These are phyloP conservation scores for Ophion slaviceki DNA, from an alignment of 2,888 invertebrate genomes.

Conservation along the genomic window DNA sequence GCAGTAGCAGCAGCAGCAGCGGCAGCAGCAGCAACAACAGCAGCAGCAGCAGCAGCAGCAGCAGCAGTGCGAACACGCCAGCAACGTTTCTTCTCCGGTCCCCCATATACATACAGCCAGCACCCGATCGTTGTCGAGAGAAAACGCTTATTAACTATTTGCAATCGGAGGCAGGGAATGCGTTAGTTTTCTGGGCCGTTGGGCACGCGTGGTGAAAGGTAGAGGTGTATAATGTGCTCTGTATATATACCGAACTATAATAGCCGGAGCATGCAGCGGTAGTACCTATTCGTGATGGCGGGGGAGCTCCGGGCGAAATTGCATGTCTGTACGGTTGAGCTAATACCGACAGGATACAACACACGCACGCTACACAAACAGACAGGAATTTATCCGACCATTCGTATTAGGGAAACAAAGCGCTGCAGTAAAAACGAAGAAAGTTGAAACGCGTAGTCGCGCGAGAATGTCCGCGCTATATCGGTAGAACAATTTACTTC, in stretches of 20 bases:
- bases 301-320: constrained; percentile 58
- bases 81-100: constrained; percentile 33
- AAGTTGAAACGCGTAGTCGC: not conserved
- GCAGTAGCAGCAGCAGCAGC: no score
- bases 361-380: constrained; percentile 8
- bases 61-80: constrained; percentile 2
- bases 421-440: not conserved
- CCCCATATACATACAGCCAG: constrained; percentile 8
- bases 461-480: not conserved
- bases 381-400: constrained; percentile 42
- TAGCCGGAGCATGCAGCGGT: constrained; percentile 31
- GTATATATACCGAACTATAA: constrained; percentile 47
- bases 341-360: constrained; percentile 11
- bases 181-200: constrained; percentile 66
- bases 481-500: not conserved
- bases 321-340: constrained; percentile 30
- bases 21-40: not conserved
- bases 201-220: constrained; percentile 67
- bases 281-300: constrained; percentile 19
- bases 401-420: constrained; percentile 25
- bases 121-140: constrained; percentile 53
- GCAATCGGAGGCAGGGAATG: constrained; percentile 65
- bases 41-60: not conserved
- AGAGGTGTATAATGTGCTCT: constrained; percentile 51
- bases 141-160: constrained; percentile 68